Conservation (phyloP, 2,888 invertebrate species). For the Masnerella sp. region DNA sequence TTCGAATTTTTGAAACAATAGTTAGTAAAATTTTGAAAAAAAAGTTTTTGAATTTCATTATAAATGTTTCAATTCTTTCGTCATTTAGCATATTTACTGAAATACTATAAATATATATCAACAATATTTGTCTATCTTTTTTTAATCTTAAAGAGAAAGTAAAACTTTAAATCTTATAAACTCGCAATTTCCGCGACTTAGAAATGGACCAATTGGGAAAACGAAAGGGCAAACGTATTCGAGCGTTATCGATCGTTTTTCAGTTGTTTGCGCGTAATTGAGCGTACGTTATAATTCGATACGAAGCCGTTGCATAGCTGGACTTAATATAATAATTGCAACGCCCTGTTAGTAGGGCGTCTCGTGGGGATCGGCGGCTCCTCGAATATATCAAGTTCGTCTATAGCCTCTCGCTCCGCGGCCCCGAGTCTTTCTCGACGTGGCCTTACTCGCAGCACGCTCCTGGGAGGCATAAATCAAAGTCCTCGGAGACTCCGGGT, state of each 20-base stretch:
- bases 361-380: conserved; percentile 45
- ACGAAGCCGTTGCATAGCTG: conserved; percentile 32
- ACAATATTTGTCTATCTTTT: no score
- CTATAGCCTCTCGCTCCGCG: conserved; percentile 39
- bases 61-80: no score
- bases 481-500: conserved; percentile 69
- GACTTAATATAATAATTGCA: conserved; percentile 59
- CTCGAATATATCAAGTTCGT: conserved; percentile 57
- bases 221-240: no score
- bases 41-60: no score
- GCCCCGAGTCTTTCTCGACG: conserved; percentile 50
- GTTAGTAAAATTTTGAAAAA: no score
- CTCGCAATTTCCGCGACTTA: no score
- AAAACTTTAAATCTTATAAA: no score
- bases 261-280: conserved; percentile 43
- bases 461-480: conserved; percentile 74
- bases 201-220: no score
- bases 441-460: conserved; percentile 61
- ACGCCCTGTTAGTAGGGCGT: conserved; percentile 49
- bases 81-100: no score
- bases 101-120: no score
- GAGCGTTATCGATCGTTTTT: conserved; percentile 51
- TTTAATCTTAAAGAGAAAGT: no score
- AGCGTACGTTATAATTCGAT: conserved; percentile 51
- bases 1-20: no score